phyloP scores from a whole-genome alignment of 2,888 invertebrate species.

The Eupithecia abbreviata region DNA sequence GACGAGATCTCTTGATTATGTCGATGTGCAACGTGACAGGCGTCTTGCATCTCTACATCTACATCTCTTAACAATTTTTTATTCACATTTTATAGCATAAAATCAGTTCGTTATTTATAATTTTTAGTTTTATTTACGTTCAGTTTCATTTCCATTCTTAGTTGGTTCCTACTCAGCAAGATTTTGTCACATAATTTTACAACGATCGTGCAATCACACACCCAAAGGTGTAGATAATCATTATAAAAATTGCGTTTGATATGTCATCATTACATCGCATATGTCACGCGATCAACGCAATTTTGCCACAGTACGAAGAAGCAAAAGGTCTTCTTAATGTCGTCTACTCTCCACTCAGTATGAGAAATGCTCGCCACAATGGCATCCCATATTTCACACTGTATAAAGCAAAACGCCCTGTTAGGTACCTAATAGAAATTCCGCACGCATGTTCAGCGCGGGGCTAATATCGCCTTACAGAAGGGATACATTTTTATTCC shows the following conservation, averaged over 20 bases:
- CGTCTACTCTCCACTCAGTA: background rate
- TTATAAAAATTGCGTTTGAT: no score
- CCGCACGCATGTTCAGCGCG: conserved; percentile 65
- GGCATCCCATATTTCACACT: conserved; percentile 46
- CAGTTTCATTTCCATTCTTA: background rate
- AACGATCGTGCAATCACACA: background rate
- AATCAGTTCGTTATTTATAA: no score
- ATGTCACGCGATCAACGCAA: background rate
- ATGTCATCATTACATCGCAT: background rate
- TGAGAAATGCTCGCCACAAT: conserved; percentile 31
- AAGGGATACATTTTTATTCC: conserved; percentile 65
- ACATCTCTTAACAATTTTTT: background rate
- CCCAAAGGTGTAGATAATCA: background rate
- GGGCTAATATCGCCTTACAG: conserved; percentile 70
- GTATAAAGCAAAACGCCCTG: conserved; percentile 71
- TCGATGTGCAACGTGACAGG: background rate
- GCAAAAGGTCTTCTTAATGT: background rate
- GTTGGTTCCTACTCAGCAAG: no score
- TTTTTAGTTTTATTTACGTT: no score
- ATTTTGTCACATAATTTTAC: no score
- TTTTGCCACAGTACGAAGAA: background rate
- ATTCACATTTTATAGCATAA: background rate
- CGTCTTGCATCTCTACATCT: background rate
- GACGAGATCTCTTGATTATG: no score
- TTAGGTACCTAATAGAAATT: conserved; percentile 76